A percentile compares a stretch with the other conserved stretches of the same genome.
These are phyloP conservation scores for Ameiurus melas DNA, from an alignment of 2,113 vertebrate genomes.

Conservation along the genomic window DNA sequence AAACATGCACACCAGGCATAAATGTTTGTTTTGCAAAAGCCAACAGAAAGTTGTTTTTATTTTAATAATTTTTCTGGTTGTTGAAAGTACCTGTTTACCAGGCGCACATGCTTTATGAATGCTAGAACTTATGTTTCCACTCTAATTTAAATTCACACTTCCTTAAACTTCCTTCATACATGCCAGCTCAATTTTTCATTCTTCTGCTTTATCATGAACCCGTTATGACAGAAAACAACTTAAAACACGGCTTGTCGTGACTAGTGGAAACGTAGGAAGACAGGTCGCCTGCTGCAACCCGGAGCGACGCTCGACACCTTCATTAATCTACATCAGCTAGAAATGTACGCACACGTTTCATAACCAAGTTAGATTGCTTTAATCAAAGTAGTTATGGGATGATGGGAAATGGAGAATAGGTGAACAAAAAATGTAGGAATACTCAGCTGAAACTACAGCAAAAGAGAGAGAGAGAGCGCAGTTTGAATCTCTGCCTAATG, in stretches of 20 bases:
- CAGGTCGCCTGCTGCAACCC: background rate
- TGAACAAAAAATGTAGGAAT: background rate
- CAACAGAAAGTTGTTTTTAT: background rate
- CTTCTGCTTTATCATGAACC: background rate
- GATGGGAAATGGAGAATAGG: background rate
- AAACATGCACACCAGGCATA: too few species aligned
- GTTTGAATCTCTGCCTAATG: background rate
- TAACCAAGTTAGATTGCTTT: background rate
- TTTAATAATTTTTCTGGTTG: background rate
- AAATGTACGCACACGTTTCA: background rate
- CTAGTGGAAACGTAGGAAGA: background rate
- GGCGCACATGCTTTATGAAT: background rate
- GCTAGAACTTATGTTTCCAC: background rate
- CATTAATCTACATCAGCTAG: slow-evolving; percentile 8
- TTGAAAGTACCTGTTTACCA: background rate
- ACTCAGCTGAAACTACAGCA: background rate
- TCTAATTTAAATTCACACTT: background rate
- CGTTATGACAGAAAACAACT: slow-evolving; percentile 5
- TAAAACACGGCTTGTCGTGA: background rate
- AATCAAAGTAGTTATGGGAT: background rate
- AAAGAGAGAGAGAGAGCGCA: background rate
- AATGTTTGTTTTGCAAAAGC: background rate
- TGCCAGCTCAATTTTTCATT: background rate
- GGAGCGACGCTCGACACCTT: slow-evolving; percentile 6
- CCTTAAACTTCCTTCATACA: background rate